Conservation (phyloP, 1,140 invertebrate genomes). For the Leptopilina clavipes region DNA sequence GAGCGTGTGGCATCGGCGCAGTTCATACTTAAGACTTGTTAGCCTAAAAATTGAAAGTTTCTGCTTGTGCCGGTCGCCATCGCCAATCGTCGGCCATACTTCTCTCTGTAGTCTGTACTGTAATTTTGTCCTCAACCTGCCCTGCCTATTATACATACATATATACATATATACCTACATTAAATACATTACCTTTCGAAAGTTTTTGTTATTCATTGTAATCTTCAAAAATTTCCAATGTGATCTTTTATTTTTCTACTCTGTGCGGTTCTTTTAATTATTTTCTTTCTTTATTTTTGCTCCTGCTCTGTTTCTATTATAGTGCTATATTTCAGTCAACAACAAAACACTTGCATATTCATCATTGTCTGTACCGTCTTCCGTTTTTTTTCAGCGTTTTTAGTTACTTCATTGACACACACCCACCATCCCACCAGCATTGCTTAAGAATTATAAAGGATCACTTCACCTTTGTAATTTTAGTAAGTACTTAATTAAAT, state of each 20-base stretch:
- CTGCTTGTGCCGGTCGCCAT: not conserved
- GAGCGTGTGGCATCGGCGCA: not conserved
- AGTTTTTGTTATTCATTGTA: not conserved
- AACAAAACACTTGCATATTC: not conserved
- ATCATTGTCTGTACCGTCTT: conserved; percentile 1
- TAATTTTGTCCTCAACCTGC: not conserved
- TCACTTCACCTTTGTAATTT: not conserved
- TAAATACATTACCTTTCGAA: conserved; percentile 5
- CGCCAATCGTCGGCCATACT: conserved; percentile 9
- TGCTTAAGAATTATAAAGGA: not conserved
- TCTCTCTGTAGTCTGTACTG: not conserved
- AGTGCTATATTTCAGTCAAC: not conserved
- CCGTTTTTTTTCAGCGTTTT: conserved; percentile 9
- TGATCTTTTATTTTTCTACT: not conserved
- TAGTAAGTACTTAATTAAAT: not conserved
- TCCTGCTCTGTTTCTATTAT: not conserved
- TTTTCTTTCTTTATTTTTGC: not conserved
- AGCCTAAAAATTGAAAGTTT: conserved; percentile 11
- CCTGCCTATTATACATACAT: not conserved
- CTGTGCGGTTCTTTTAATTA: not conserved
- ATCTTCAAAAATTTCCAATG: not conserved
- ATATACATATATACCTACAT: not conserved
- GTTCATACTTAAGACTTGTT: not conserved
- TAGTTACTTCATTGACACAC: conserved; percentile 8
- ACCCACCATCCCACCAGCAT: not conserved